Base-by-base conservation (phyloP, 2,888 invertebrate genomes). In the Cantharis lateralis region DNA sequence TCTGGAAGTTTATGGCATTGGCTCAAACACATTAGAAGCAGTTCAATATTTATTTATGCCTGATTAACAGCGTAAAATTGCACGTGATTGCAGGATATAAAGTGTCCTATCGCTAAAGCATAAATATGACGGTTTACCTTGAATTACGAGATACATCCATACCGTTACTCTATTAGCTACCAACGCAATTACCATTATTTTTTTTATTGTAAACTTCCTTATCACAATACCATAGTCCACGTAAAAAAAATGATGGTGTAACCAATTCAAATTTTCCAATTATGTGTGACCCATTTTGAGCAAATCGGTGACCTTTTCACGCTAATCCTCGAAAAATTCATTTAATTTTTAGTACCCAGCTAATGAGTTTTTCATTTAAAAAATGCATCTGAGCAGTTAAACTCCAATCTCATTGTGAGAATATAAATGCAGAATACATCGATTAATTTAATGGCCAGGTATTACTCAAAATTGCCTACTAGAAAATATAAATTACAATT, bases 151-250 rank as follows among this genome's bases (percentile, higher is more conserved):
- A 74, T 69, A 68, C 70, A 69, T 74, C 68, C 74, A 70, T 62
- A 74, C 74, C 70, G 74, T 74, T 74, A 74, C 13, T 63, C 74
- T 70, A 74, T 74, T 74, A 74, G 66, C 13, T 26, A 69, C 69
- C 13, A 69, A 28, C 32, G 28, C 28, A 62, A 62, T 62, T 68
- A 32, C 70, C 18, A 70, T 70, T 74, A 70, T 48, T 70, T 74
- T 69, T 72, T 69, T 73, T 68, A 16, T 74, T 62, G 68, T 70
- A 15, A 28, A 74, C 74, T 74, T 74, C 74, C 74, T 74, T 63
- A 70, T 74, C 74, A 74, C 48, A 48, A 48, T 48, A 48, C 48
- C 13, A 48, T 48, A n/a, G n/a, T 48, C n/a, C n/a, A 48, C n/a
- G n/a, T 48, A 48, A 48, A 48, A 48, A 48, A 48, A 48, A 48